Percentiles rank a stretch among this genome's conserved stretches.
Evolutionary conservation across 2,888 invertebrate species (phyloP).

Genomic region (Pseudococcus longispinus): DNA sequence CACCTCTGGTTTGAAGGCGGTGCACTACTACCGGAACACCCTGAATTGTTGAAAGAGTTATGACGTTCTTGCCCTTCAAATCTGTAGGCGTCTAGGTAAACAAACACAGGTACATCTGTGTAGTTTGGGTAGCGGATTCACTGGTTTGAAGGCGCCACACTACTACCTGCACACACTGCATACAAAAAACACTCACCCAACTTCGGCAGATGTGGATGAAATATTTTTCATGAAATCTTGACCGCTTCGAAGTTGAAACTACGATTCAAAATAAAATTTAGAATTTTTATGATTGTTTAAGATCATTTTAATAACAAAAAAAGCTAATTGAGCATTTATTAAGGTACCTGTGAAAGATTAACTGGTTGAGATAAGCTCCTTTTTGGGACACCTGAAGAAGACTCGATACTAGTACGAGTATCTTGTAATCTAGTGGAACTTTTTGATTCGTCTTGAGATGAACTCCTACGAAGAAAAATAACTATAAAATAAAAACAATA

Average conservation of each 20-base stretch:
- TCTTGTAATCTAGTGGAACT: conserved; percentile 57
- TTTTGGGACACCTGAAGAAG: conserved; percentile 61
- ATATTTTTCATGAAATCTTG: conserved; percentile 49
- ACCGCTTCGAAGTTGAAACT: conserved; percentile 47
- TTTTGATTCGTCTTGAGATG: conserved; percentile 59
- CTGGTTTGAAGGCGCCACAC: no score
- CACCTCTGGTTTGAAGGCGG: no score
- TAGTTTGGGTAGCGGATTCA: background rate
- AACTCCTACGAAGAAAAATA: conserved; percentile 53
- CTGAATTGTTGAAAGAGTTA: no score
- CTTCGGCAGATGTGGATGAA: conserved; percentile 25
- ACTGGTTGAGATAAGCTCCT: conserved; percentile 66
- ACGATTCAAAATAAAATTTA: background rate
- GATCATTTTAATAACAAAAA: background rate
- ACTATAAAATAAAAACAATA: conserved; percentile 14
- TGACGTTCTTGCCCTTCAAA: no score
- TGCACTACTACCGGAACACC: no score
- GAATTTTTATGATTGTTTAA: background rate
- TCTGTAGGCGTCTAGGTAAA: no score
- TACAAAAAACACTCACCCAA: conserved; percentile 34
- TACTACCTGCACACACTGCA: no score
- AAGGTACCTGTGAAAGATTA: conserved; percentile 62
- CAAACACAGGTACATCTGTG: background rate
- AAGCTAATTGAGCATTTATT: background rate
- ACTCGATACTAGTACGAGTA: conserved; percentile 51